A percentile compares a stretch with the other conserved stretches of the same genome.
phyloP scores from a whole-genome alignment of 2,113 vertebrate genomes.

The Acrocephalus arundinaceus region DNA sequence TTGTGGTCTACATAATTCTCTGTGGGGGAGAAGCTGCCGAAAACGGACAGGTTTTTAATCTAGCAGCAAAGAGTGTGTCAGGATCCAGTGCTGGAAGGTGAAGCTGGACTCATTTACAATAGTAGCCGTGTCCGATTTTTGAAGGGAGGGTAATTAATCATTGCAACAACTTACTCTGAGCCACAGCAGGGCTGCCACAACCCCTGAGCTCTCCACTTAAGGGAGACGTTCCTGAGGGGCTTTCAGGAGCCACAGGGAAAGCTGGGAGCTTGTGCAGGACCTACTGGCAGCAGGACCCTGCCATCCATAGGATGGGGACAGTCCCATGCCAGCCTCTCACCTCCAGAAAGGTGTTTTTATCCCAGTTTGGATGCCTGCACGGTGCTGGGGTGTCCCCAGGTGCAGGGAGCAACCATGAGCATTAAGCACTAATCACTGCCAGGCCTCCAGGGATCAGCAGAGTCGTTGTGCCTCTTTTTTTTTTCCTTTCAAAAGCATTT shows the following conservation, averaged over 20 bases:
- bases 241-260: neutral
- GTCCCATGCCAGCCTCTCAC: neutral
- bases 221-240: neutral
- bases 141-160: slow-evolving; percentile 44
- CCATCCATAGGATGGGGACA: rapidly evolving
- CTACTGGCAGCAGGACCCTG: neutral
- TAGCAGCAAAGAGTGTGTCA: neutral
- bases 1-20: neutral
- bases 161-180: neutral
- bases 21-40: neutral
- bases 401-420: neutral
- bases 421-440: neutral
- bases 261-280: neutral
- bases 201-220: rapidly evolving
- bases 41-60: slow-evolving; percentile 35
- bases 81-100: neutral
- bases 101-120: slow-evolving; percentile 27
- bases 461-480: neutral
- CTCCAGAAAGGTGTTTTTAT: neutral
- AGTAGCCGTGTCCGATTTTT: neutral
- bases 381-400: neutral
- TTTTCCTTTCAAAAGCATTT: neutral
- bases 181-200: neutral
- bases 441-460: neutral
- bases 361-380: neutral